phyloP scores from a whole-genome alignment of 2,888 invertebrate species.

The Drosophila birchii region DNA sequence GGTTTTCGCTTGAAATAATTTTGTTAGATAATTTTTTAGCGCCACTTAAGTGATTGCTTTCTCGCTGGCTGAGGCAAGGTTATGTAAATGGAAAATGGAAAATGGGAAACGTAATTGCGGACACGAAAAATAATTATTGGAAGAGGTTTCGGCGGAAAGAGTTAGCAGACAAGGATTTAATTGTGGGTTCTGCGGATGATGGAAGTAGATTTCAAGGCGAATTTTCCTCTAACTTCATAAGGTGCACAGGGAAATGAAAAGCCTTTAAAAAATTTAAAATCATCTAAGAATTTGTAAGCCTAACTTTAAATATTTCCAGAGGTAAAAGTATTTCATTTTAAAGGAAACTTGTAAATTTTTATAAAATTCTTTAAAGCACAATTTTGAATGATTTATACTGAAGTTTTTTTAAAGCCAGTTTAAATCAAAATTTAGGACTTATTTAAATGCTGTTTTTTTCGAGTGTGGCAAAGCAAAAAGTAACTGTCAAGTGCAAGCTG shows the following conservation, averaged over 20 bases:
- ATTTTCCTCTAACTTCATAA: neutral
- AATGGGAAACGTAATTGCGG: constrained; percentile 27
- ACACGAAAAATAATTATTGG: constrained; percentile 31
- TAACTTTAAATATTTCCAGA: neutral
- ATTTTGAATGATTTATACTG: neutral
- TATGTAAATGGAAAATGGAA: constrained; percentile 42
- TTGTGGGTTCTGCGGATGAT: constrained; percentile 13
- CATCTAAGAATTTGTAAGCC: neutral
- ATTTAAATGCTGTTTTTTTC: neutral
- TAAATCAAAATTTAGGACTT: fast-evolving
- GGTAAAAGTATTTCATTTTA: neutral
- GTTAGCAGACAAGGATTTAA: constrained; percentile 33
- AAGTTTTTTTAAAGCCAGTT: too few species aligned
- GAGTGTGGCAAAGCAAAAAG: constrained; percentile 17
- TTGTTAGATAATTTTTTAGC: constrained; percentile 36
- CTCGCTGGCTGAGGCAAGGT: constrained; percentile 18
- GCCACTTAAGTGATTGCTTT: constrained; percentile 61
- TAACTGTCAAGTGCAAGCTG: constrained; percentile 29
- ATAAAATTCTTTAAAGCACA: too few species aligned
- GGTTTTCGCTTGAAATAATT: constrained; percentile 46
- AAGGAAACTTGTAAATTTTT: neutral
- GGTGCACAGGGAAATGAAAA: neutral
- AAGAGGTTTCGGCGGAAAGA: neutral
- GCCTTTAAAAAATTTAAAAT: neutral
- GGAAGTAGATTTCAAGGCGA: neutral